Evolutionary conservation across 2,113 vertebrate genomes (phyloP).

Genomic region (Myotis brandtii): DNA sequence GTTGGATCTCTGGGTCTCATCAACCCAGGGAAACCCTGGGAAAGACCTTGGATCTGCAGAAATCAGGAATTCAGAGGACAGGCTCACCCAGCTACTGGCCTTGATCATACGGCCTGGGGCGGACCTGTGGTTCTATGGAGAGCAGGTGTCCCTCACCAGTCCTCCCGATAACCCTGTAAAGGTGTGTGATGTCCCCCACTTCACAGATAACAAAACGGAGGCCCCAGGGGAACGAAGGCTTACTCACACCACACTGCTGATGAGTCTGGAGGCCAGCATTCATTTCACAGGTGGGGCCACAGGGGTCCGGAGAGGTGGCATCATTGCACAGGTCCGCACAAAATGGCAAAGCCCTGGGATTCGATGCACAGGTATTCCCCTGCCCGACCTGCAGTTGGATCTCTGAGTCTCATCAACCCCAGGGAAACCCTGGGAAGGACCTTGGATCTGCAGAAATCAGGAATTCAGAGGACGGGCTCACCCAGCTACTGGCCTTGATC

Average conservation of each 20-base stretch:
- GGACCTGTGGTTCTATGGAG: background rate
- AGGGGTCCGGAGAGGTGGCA: background rate
- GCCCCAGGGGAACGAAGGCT: background rate
- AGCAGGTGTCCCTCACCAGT: background rate
- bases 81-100: background rate
- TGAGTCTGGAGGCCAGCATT: background rate
- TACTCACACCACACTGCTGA: background rate
- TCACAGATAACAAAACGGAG: background rate
- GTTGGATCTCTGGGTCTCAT: background rate
- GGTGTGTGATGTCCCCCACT: background rate
- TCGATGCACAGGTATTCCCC: background rate
- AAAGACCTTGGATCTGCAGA: background rate
- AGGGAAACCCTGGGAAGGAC: background rate
- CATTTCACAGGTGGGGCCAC: background rate
- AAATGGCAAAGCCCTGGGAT: background rate
- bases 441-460: background rate
- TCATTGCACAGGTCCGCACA: background rate
- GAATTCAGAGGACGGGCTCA: background rate
- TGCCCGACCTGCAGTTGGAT: background rate
- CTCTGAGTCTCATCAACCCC: background rate
- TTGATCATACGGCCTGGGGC: background rate
- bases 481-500: background rate
- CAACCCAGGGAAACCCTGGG: background rate
- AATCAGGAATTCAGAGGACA: background rate
- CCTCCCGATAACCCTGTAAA: background rate